phyloP scores from a whole-genome alignment of 2,113 vertebrate genomes.

The Misgurnus mizolepis region DNA sequence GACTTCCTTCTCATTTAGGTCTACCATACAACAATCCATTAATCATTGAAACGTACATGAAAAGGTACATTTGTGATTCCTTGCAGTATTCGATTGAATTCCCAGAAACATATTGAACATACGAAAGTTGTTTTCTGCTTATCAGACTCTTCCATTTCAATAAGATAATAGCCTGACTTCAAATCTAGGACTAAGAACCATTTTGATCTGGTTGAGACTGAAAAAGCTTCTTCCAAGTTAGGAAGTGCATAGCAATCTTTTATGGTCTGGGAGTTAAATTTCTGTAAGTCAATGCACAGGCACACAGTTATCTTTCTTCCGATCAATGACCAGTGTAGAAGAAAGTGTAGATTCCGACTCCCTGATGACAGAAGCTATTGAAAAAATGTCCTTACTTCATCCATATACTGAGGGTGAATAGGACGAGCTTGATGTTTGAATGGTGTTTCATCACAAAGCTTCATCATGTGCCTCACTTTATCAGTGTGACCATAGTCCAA shows the following conservation, averaged over 20 bases:
- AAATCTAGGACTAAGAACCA: neutral
- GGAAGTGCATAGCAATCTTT: neutral
- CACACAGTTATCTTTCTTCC: neutral
- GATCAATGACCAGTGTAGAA: neutral
- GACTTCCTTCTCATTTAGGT: neutral
- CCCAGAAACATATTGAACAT: neutral
- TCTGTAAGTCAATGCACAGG: neutral
- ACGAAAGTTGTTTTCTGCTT: neutral
- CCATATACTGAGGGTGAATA: slow-evolving; percentile 16
- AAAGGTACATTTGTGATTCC: neutral
- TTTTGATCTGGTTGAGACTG: neutral
- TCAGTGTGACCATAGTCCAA: slow-evolving; percentile 36
- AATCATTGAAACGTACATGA: neutral
- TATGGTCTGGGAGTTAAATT: neutral
- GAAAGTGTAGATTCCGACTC: slow-evolving; percentile 6
- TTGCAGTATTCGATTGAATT: neutral
- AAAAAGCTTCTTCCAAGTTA: neutral
- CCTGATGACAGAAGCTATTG: neutral
- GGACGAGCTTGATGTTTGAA: slow-evolving; percentile 35
- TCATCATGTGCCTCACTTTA: slow-evolving; percentile 35
- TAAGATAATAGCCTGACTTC: neutral
- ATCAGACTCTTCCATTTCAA: neutral
- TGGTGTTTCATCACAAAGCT: slow-evolving; percentile 28
- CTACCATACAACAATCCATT: neutral
- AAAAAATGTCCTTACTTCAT: neutral